Conservation (phyloP, 2,113 vertebrate species). For the Rhagologus leucostigma region DNA sequence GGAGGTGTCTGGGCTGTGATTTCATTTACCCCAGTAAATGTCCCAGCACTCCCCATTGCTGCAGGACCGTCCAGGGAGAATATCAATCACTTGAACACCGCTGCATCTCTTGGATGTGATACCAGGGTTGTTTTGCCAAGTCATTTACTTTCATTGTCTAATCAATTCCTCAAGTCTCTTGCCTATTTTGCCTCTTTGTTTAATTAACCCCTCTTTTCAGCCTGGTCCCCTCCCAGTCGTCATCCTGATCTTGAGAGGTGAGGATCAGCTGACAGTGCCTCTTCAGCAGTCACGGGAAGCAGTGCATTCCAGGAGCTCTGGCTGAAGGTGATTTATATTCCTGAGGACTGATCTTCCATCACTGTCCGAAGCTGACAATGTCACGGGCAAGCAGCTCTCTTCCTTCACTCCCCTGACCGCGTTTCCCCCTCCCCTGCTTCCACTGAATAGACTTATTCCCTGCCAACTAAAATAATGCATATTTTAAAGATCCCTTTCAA, state of each 20-base stretch:
- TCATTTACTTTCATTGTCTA: slow-evolving; percentile 49
- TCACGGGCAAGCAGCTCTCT: neutral
- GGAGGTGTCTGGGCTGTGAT: neutral
- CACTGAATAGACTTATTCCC: neutral
- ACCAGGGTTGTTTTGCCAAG: slow-evolving; percentile 9
- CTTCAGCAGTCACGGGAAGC: neutral
- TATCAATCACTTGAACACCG: neutral
- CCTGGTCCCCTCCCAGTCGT: neutral
- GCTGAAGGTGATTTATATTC: slow-evolving; percentile 34
- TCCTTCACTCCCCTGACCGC: neutral
- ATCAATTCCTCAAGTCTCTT: slow-evolving; percentile 56
- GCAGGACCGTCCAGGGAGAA: neutral
- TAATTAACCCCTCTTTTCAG: slow-evolving; percentile 53
- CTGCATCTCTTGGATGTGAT: neutral
- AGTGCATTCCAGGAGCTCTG: neutral
- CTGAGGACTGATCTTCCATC: neutral
- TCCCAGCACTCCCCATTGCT: neutral
- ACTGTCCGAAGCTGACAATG: neutral
- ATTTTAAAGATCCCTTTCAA: neutral
- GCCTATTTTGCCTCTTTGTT: slow-evolving; percentile 51
- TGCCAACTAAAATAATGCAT: neutral
- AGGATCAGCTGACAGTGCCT: neutral
- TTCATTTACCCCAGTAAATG: neutral
- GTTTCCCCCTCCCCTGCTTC: neutral
- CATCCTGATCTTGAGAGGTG: neutral